Conservation (phyloP, 2,888 invertebrate genomes). For the Cataglyphis altisquamis region DNA sequence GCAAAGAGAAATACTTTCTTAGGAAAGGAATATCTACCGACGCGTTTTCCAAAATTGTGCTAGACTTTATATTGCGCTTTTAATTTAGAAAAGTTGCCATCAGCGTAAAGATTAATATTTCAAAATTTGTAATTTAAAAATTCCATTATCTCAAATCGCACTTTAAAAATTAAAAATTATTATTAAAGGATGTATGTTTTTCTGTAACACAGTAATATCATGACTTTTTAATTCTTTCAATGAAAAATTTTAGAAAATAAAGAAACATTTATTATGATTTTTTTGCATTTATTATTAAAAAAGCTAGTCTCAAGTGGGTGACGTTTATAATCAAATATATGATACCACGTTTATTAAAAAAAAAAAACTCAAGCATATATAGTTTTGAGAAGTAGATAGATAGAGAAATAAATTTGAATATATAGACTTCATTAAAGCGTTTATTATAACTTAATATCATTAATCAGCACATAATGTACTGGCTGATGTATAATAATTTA, state of each 20-base stretch:
- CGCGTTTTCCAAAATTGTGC: neutral
- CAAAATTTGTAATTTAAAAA: neutral
- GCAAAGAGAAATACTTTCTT: neutral
- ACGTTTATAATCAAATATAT: neutral
- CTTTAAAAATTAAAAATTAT: neutral
- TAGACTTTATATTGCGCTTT: neutral
- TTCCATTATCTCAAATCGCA: neutral
- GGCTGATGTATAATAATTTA: neutral
- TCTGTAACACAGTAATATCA: neutral
- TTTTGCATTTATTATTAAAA: neutral
- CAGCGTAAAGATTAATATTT: too few relatives aligned
- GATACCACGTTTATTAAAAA: neutral
- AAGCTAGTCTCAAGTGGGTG: too few relatives aligned
- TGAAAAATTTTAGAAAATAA: neutral
- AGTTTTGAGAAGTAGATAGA: neutral
- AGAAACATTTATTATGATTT: neutral
- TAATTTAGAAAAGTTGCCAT: neutral
- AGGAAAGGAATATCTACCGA: neutral
- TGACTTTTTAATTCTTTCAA: neutral
- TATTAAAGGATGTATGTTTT: neutral
- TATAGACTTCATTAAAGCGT: neutral
- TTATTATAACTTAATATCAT: neutral
- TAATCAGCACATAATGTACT: conserved; percentile 3
- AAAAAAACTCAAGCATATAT: neutral
- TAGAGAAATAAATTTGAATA: neutral